phyloP scores from a whole-genome alignment of 2,113 vertebrate species.

The Prunella himalayana region DNA sequence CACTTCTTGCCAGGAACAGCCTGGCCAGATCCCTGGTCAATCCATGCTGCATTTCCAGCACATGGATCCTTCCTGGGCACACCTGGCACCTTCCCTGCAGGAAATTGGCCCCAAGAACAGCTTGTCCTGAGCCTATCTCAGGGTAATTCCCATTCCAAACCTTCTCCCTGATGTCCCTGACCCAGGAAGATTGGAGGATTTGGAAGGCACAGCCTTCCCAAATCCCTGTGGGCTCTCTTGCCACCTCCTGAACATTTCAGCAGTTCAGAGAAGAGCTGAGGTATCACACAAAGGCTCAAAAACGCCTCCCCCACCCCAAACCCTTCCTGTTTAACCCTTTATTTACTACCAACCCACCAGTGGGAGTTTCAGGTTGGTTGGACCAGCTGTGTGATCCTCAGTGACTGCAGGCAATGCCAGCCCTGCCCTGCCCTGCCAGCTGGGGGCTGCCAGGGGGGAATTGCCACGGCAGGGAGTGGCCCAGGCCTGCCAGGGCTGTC shows the following conservation, averaged over 20 bases:
- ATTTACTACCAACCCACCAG: background rate
- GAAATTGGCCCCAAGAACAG: background rate
- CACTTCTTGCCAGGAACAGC: background rate
- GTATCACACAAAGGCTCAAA: background rate
- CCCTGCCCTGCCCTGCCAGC: background rate
- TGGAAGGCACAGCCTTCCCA: background rate
- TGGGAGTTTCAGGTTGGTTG: background rate
- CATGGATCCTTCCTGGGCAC: background rate
- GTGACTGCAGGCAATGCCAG: background rate
- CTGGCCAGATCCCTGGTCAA: background rate
- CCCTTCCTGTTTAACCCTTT: background rate
- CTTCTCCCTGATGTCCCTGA: background rate
- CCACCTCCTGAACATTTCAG: background rate
- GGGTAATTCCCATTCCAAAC: background rate
- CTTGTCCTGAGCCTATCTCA: background rate
- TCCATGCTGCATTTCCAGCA: background rate
- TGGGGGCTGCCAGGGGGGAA: background rate
- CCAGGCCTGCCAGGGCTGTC: background rate
- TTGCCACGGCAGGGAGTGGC: background rate
- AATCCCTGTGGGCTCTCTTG: background rate
- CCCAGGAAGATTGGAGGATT: background rate
- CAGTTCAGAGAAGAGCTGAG: background rate
- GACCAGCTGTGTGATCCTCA: background rate
- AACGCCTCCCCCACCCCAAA: background rate
- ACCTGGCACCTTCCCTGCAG: background rate